phyloP scores from a whole-genome alignment of 2,797 vertebrate genomes.

The Gymnothorax javanicus region DNA sequence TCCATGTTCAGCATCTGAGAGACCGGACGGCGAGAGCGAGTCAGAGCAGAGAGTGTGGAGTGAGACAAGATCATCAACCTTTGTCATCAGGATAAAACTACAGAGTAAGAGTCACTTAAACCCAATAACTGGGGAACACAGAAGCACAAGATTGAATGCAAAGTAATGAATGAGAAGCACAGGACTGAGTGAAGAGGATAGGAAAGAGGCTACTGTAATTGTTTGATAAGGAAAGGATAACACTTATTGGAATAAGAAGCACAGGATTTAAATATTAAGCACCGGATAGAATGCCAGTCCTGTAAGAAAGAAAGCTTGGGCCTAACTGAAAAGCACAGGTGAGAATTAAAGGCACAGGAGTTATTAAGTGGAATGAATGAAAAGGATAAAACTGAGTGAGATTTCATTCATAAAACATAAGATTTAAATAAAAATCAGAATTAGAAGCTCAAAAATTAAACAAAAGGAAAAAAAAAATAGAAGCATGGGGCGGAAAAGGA shows the following conservation, averaged over 20 bases:
- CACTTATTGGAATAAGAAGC: no score
- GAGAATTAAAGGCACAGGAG: not conserved
- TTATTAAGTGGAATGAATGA: no score
- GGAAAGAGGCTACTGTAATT: no score
- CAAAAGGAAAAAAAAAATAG: no score
- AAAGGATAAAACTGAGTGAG: not conserved
- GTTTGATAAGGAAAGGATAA: no score
- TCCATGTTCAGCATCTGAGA: slow-evolving; percentile 83
- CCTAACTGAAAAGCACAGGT: not conserved
- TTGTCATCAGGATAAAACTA: not conserved
- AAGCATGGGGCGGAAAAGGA: no score
- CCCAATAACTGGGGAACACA: no score
- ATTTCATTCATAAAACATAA: not conserved
- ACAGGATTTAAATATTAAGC: not conserved
- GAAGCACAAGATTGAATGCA: no score
- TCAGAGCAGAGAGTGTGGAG: not conserved
- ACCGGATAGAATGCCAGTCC: not conserved
- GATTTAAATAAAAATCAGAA: no score
- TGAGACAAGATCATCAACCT: not conserved
- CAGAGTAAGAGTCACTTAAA: not conserved
- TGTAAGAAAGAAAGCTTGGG: not conserved
- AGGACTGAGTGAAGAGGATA: no score
- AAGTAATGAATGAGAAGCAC: not conserved
- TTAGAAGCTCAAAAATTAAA: no score
- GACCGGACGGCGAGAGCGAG: not conserved